phyloP scores from a whole-genome alignment of 2,797 vertebrate genomes.

The Enteromius treurensis region DNA sequence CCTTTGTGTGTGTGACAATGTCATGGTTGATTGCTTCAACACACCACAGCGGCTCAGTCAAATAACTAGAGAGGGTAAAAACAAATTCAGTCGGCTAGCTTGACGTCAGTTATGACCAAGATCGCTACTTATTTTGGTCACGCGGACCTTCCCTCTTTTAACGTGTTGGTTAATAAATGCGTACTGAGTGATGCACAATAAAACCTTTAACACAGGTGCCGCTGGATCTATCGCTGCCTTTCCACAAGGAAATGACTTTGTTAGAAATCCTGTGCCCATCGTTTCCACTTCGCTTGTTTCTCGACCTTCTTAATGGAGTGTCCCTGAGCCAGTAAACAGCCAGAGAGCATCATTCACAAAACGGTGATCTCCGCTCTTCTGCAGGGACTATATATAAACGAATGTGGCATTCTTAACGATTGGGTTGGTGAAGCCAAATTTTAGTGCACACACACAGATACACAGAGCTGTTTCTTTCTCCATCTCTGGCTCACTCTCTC shows the following conservation, averaged over 20 bases:
- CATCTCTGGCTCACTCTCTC: constrained; percentile 22
- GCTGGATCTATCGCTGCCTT: neutral
- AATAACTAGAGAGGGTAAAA: constrained; percentile 68
- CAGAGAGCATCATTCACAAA: constrained; percentile 58
- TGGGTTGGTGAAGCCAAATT: constrained; percentile 67
- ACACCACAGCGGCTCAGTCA: constrained; percentile 67
- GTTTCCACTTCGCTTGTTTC: neutral
- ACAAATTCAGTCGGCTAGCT: constrained; percentile 62
- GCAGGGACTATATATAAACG: constrained; percentile 66
- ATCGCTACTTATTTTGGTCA: constrained; percentile 59
- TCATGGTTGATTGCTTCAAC: constrained; percentile 67
- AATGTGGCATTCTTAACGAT: constrained; percentile 72
- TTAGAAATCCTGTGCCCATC: neutral
- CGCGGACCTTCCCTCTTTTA: constrained; percentile 11
- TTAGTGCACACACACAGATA: constrained; percentile 51
- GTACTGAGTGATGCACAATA: neutral
- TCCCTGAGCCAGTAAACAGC: constrained; percentile 43
- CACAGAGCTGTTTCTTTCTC: constrained; percentile 51
- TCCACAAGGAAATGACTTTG: neutral
- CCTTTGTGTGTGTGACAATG: constrained; percentile 64
- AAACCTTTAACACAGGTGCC: neutral
- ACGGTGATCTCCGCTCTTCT: constrained; percentile 57
- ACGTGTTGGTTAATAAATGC: neutral
- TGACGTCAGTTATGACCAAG: constrained; percentile 68
- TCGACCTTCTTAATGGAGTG: constrained; percentile 30